These are phyloP conservation scores for Oryzias dopingdopingensis DNA, from an alignment of 2,797 vertebrate species.

Conservation along the genomic window DNA sequence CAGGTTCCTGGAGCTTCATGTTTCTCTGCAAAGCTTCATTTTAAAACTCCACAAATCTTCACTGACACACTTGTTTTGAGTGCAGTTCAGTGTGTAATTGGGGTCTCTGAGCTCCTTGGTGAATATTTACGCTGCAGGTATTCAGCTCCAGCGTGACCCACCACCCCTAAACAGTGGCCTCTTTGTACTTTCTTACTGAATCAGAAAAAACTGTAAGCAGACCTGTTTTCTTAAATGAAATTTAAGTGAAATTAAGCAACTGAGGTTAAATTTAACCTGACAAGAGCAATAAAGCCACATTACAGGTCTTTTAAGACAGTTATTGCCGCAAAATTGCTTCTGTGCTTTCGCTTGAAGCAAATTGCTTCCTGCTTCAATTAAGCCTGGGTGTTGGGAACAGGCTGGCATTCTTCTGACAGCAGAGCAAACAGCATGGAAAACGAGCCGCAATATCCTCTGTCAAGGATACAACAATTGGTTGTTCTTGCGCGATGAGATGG, in stretches of 20 bases:
- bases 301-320: constrained; percentile 37
- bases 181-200: constrained; percentile 56
- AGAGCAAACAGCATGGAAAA: constrained; percentile 14
- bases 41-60: constrained; percentile 13
- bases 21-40: constrained; percentile 3
- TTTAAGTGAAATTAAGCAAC: constrained; percentile 53
- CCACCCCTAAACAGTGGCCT: constrained; percentile 53
- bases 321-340: constrained; percentile 48
- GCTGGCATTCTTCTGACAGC: constrained; percentile 32
- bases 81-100: constrained; percentile 6
- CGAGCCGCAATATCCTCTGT: constrained; percentile 28
- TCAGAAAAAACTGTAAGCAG: constrained; percentile 22
- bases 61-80: constrained; percentile 19
- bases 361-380: constrained; percentile 58
- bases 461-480: constrained; percentile 35
- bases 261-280: constrained; percentile 40
- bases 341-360: not conserved
- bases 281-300: constrained; percentile 51
- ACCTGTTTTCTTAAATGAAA: constrained; percentile 21
- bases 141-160: constrained; percentile 42
- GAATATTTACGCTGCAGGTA: constrained; percentile 49
- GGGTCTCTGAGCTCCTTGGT: constrained; percentile 14
- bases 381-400: constrained; percentile 15
- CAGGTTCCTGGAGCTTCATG: not conserved
- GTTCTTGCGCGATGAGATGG: constrained; percentile 17